Conservation (phyloP, 2,113 vertebrate species). For the Probosciger aterrimus region DNA sequence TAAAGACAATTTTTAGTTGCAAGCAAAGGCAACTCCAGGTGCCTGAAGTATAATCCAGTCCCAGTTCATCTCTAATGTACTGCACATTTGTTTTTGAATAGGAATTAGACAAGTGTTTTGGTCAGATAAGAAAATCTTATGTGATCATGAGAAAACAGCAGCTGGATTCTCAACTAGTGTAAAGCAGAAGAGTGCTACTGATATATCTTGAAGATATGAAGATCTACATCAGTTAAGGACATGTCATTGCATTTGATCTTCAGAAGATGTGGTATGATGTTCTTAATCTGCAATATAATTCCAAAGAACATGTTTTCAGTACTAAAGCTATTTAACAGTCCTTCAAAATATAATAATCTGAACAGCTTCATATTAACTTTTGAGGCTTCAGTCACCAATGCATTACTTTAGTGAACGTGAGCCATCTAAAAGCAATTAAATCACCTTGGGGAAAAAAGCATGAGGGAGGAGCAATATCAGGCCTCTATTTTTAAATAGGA, state of each 20-base stretch:
- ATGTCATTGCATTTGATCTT: not conserved
- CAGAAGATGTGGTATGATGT: not conserved
- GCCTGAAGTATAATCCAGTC: not conserved
- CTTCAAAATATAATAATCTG: not conserved
- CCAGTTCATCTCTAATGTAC: not conserved
- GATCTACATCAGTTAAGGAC: not conserved
- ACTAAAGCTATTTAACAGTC: not conserved
- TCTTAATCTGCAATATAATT: not conserved
- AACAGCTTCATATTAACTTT: not conserved
- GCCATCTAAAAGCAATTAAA: not conserved
- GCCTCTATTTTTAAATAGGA: not conserved
- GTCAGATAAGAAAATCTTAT: conserved; percentile 28
- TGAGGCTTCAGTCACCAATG: not conserved
- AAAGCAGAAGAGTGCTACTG: not conserved
- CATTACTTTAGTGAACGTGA: not conserved
- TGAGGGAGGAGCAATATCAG: not conserved
- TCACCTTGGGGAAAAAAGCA: not conserved
- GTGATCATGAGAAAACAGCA: not conserved
- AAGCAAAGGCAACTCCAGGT: not conserved
- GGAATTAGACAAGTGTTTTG: not conserved
- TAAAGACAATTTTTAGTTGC: not conserved
- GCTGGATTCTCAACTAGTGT: not conserved
- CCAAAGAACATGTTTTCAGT: not conserved
- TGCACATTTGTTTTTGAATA: not conserved
- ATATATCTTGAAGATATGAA: not conserved